phyloP scores from a whole-genome alignment of 2,888 invertebrate genomes.

The Parnassius orleans region DNA sequence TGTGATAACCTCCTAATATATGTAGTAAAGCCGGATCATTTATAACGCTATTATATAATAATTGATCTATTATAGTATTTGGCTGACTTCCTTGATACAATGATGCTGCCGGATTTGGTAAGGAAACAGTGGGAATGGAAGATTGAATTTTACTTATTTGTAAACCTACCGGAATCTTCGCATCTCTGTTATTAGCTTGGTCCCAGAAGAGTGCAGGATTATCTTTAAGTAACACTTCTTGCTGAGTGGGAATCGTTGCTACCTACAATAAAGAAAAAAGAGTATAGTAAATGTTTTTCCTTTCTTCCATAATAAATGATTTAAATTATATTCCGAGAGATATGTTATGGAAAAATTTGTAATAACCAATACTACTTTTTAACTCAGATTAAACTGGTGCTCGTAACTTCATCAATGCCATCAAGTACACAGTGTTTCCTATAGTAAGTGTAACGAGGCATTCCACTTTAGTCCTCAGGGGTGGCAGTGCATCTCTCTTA shows the following conservation, averaged over 20 bases:
- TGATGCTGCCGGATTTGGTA: neutral
- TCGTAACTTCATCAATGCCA: no score
- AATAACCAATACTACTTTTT: no score
- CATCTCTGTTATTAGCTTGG: slow-evolving; percentile 14
- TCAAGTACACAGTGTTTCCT: no score
- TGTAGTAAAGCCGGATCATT: slow-evolving; percentile 3
- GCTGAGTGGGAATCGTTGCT: slow-evolving; percentile 12
- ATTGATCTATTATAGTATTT: neutral
- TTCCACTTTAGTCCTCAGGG: no score
- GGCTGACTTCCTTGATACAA: neutral
- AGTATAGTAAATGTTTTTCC: neutral
- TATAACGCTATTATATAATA: slow-evolving; percentile 9
- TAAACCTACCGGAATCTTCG: neutral
- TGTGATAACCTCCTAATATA: neutral
- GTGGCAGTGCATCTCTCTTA: no score
- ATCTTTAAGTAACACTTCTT: slow-evolving; percentile 8
- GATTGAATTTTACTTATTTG: neutral
- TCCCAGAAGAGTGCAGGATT: slow-evolving; percentile 8
- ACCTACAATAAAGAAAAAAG: slow-evolving; percentile 20
- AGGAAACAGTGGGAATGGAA: neutral
- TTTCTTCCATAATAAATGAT: no score
- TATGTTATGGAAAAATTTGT: no score
- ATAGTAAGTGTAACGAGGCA: no score
- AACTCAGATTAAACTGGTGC: no score
- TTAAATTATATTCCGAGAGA: no score